phyloP scores from a whole-genome alignment of 2,797 vertebrate species.

The Gephyroberyx darwinii region DNA sequence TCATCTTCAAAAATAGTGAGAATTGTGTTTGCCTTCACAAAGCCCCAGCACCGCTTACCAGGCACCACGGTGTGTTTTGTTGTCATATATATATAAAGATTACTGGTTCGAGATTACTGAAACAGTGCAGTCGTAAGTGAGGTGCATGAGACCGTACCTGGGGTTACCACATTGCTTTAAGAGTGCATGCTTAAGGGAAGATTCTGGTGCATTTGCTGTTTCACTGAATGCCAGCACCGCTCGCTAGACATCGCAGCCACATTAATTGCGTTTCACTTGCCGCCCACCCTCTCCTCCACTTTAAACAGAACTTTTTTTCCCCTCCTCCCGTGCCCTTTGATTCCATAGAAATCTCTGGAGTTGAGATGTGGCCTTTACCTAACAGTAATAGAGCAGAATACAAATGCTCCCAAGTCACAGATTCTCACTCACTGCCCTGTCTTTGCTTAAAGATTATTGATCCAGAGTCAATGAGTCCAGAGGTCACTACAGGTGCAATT shows the following conservation, averaged over 20 bases:
- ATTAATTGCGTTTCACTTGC: slow-evolving; percentile 33
- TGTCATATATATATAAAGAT: not conserved
- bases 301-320: slow-evolving; percentile 22
- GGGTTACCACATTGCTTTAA: not conserved
- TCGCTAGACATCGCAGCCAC: slow-evolving; percentile 10
- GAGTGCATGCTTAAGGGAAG: not conserved
- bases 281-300: slow-evolving; percentile 30
- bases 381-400: slow-evolving; percentile 49
- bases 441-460: slow-evolving; percentile 48
- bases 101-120: slow-evolving; percentile 5
- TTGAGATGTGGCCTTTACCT: slow-evolving; percentile 49
- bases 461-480: slow-evolving; percentile 10
- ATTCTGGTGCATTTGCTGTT: not conserved
- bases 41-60: not conserved
- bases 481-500: slow-evolving; percentile 16
- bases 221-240: slow-evolving; percentile 1
- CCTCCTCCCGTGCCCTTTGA: slow-evolving; percentile 23
- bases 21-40: slow-evolving; percentile 5
- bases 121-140: not conserved
- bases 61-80: not conserved
- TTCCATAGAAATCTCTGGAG: slow-evolving; percentile 47
- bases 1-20: slow-evolving; percentile 1
- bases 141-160: not conserved
- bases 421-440: slow-evolving; percentile 12
- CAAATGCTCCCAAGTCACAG: slow-evolving; percentile 44